Evolutionary conservation across 2,797 vertebrate genomes (phyloP).

Genomic region (Phylloscopus collybita): DNA sequence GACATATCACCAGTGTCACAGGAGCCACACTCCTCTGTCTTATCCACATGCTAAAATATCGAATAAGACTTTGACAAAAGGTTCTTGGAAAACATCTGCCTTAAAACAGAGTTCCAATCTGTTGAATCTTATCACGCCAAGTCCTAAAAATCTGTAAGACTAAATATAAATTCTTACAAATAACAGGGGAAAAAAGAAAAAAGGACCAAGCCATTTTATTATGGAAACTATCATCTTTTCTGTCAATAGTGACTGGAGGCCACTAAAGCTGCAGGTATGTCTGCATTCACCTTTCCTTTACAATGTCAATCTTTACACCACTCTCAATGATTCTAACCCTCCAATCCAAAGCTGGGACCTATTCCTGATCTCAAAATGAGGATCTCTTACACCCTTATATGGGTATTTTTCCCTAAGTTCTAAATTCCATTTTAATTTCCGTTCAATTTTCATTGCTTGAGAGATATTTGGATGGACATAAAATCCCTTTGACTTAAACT

Average conservation of each 20-base stretch:
- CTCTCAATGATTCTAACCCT: background rate
- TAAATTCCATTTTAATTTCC: background rate
- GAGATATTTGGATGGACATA: background rate
- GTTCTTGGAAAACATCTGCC: background rate
- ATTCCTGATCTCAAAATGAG: accelerated
- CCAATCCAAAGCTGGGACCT: background rate
- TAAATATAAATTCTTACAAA: background rate
- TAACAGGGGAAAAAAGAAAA: background rate
- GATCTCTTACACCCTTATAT: background rate
- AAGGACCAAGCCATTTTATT: background rate
- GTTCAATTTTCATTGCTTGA: background rate
- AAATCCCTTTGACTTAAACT: background rate
- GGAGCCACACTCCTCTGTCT: background rate
- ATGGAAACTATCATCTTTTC: background rate
- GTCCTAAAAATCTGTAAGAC: background rate
- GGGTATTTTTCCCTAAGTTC: background rate
- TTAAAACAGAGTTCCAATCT: background rate
- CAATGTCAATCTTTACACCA: background rate
- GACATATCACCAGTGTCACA: background rate
- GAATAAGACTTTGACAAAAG: background rate
- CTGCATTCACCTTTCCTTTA: background rate
- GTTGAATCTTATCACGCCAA: background rate
- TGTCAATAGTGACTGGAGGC: background rate
- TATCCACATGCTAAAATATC: background rate
- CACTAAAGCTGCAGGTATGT: background rate